phyloP scores from a whole-genome alignment of 2,888 invertebrate genomes.

The Eristalinus sepulchralis region DNA sequence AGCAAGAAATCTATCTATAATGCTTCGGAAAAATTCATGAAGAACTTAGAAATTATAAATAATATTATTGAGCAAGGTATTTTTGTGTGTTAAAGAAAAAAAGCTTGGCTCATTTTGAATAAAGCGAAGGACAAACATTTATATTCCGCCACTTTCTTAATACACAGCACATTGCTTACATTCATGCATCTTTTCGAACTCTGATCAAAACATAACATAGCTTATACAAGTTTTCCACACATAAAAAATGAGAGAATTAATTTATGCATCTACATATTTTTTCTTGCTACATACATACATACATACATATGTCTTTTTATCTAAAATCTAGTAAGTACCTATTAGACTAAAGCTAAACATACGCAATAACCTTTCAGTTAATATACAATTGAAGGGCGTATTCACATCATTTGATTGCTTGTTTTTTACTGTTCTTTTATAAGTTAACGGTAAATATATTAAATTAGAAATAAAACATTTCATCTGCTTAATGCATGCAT shows the following conservation, averaged over 20 bases:
- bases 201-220: not conserved
- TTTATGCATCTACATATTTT: slow-evolving; percentile 7
- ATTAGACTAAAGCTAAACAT: slow-evolving; percentile 50
- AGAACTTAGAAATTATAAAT: not conserved
- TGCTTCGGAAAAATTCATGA: not conserved
- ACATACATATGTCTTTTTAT: slow-evolving; percentile 46
- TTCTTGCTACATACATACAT: too few relatives aligned
- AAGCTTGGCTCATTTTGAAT: not conserved
- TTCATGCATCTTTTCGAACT: not conserved
- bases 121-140: not conserved
- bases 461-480: slow-evolving; percentile 31
- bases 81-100: not conserved
- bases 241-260: not conserved
- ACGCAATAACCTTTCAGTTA: slow-evolving; percentile 5
- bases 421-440: slow-evolving; percentile 11
- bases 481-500: not conserved
- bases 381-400: slow-evolving; percentile 50
- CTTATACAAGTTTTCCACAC: not conserved
- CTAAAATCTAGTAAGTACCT: slow-evolving; percentile 51
- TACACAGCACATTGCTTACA: not conserved
- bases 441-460: slow-evolving; percentile 15
- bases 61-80: not conserved
- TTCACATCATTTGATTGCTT: slow-evolving; percentile 11
- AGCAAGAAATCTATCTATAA: not conserved
- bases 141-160: not conserved